Base-by-base conservation (phyloP, 2,113 vertebrate species). In the Sinocyclocheilus anshuiensis region DNA sequence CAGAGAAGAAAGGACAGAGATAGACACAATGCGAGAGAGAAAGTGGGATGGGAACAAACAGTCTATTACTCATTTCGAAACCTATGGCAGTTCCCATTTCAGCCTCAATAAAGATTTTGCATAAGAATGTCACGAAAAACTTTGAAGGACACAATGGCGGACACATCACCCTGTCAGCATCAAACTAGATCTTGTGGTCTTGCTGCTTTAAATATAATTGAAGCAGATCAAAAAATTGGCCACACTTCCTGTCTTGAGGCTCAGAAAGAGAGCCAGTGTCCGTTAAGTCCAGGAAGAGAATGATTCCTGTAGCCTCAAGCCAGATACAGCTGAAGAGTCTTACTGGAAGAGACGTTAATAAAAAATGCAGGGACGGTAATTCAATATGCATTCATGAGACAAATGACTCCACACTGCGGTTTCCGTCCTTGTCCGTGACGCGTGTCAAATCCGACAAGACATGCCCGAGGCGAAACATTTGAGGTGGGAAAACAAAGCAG, bases 31-130 rank as follows among this genome's bases (percentile, higher is more conserved):
- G 90, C 10, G 42, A 89, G 86, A 88, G 72, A 81, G 48, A n/a
- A 71, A 90, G 84, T 84, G 88, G 85, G 90, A 91, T 86, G 88
- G 81, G 90, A 87, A 89, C 90, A 92, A 45, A 76, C 6, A 6
- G 24, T 65, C 11, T 65, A 29, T 65, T 29, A 24, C 12, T 15
- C 12, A 67, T 67, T 29, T 29, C 24, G 4, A 65, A 65, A 65
- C 61, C 24, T 15, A 65, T 33, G 13, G 15, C 26, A 2, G 6
- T 67, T 67, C 7, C 24, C 6, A 33, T 69, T 69, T 67, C 26
- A n/a, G 55, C 18, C 6, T 57, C 55, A 20, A 22, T 57, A 57
- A 65, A 4, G 12, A 65, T 65, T 65, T 11, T 1, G 33, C 42
- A 42, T 9, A 42, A 42, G 42, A 42, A 42, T 42, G 42, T 20